Evolutionary conservation across 2,113 vertebrate species (phyloP), one percentile per base, ranked within the genome.

Genomic region (Megaceryle torquata): DNA sequence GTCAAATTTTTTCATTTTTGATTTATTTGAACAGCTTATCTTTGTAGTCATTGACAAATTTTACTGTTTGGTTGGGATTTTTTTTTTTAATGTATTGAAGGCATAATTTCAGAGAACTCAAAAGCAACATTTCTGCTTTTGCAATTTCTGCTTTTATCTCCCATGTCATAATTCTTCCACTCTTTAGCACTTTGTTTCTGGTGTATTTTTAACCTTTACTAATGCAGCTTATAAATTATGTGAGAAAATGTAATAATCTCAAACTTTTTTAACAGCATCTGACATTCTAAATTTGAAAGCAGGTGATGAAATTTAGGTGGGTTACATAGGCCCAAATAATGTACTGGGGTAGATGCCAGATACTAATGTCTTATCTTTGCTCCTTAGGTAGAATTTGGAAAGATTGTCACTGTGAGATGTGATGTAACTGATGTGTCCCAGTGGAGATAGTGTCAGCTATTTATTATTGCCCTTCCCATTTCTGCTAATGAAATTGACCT

Each of bases 401-500:
- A 65, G 35, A 59, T 25, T 74, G 13, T 74, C 44, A 53, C 33
- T 37, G 25, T 24, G 85, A 61, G 8, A 13, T 72, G 19, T 61
- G 44, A 61, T 69, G 6, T 24, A 82, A 72, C 31, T 65, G 2
- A 21, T 61, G 9, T 48, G 57, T 79, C 54, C 21, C 44, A 22
- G 22, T 59, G 50, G 74, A 91, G 51, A 80, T 26, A 82, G 35
- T 80, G 63, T 41, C 67, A 91, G 53, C 61, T 93, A 60, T 88
- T 93, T 90, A 80, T 90, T 80, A 68, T 50, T 89, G 20, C 35
- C n/a, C 39, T 85, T 91, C 50, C 18, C 79, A 37, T 80, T 88
- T 80, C 71, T 88, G 50, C 54, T 94, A 90, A 77, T 88, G 85
- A 91, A 95, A 86, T 89, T 95, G 82, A 87, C 85, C 72, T 89